These are phyloP conservation scores for Acromyrmex heyeri DNA, from an alignment of 1,140 invertebrate genomes.

Conservation along the genomic window DNA sequence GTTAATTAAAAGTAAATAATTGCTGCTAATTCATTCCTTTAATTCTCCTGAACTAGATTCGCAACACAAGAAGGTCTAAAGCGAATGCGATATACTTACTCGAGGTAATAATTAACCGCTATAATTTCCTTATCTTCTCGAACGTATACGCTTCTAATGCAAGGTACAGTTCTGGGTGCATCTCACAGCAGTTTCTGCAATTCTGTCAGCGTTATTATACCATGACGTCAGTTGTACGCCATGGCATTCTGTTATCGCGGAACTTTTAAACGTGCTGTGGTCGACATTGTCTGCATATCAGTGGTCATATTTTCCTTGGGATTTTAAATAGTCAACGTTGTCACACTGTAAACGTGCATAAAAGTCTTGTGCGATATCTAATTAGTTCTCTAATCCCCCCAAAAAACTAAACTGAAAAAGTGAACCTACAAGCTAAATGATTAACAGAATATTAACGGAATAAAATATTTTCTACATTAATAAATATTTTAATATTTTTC, in stretches of 20 bases:
- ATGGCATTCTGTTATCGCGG: constrained; percentile 53
- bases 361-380: not conserved
- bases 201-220: constrained; percentile 65
- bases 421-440: not conserved
- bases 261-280: constrained; percentile 57
- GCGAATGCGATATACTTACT: constrained; percentile 42
- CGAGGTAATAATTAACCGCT: constrained; percentile 64
- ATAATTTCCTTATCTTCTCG: constrained; percentile 67
- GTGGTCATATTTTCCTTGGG: constrained; percentile 31
- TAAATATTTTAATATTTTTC: no score
- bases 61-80: constrained; percentile 31
- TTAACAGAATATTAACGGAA: not conserved
- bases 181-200: constrained; percentile 47
- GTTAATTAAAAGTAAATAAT: not conserved
- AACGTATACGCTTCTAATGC: constrained; percentile 33
- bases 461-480: not conserved
- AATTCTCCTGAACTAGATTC: constrained; percentile 45
- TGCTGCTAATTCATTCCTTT: constrained; percentile 39
- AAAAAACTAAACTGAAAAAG: not conserved
- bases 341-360: not conserved
- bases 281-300: constrained; percentile 56
- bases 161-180: constrained; percentile 32
- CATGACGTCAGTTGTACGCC: constrained; percentile 50
- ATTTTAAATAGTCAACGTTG: constrained; percentile 18
- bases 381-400: not conserved